Conservation (phyloP, 2,113 vertebrate species). For the Perognathus longimembris region DNA sequence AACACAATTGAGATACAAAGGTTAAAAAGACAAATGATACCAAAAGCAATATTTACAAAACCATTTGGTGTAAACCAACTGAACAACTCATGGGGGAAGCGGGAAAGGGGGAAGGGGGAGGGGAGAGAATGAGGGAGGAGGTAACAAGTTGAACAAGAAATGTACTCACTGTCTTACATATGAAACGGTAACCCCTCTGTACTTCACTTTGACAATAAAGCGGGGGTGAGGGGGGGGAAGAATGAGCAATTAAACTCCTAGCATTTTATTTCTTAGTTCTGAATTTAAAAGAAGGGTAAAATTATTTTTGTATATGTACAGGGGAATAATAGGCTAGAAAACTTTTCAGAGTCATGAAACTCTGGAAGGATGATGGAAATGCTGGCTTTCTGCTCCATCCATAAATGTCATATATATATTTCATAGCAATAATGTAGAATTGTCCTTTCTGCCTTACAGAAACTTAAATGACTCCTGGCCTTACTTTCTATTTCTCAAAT, state of each 20-base stretch:
- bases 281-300: conserved; percentile 8
- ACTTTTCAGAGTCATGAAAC: not conserved
- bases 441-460: not conserved
- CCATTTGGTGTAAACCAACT: too few species aligned
- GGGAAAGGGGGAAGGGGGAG: too few species aligned
- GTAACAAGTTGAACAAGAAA: too few species aligned
- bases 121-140: too few species aligned
- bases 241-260: conserved; percentile 27
- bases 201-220: too few species aligned
- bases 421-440: not conserved
- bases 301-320: conserved; percentile 8
- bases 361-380: conserved; percentile 10
- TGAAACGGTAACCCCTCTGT: too few species aligned
- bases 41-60: too few species aligned
- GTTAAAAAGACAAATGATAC: too few species aligned
- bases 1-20: too few species aligned
- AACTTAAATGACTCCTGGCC: not conserved
- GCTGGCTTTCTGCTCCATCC: not conserved
- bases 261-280: not conserved
- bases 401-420: not conserved
- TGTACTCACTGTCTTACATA: too few species aligned
- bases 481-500: conserved; percentile 12
- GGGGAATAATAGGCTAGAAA: not conserved
- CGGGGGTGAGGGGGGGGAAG: too few species aligned
- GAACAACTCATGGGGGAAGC: too few species aligned